Conservation (phyloP, 2,797 vertebrate genomes). For the Hafferia zeledoni region DNA sequence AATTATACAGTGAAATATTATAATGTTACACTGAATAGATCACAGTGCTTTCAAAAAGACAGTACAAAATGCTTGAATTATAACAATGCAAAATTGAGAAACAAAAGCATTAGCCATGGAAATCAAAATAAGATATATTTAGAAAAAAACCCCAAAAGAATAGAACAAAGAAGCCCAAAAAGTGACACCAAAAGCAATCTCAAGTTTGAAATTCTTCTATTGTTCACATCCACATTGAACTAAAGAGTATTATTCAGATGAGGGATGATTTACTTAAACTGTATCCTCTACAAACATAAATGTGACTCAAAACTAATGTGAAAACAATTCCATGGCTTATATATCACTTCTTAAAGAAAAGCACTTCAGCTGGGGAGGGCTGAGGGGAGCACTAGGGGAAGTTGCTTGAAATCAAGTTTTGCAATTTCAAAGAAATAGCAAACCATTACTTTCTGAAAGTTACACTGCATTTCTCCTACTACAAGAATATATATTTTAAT, state of each 20-base stretch:
- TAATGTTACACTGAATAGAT: conserved; percentile 1
- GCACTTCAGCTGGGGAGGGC: neutral
- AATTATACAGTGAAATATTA: conserved; percentile 26
- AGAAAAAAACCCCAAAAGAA: neutral
- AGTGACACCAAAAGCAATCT: neutral
- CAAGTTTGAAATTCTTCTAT: neutral
- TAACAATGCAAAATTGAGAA: neutral
- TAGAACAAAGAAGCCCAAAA: neutral
- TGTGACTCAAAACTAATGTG: neutral
- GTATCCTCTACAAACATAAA: neutral
- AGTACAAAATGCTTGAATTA: neutral
- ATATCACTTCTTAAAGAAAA: neutral
- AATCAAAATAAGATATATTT: neutral
- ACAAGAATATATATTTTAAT: neutral
- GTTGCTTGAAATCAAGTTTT: neutral
- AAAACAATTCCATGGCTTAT: neutral
- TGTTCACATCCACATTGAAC: neutral
- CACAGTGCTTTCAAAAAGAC: neutral
- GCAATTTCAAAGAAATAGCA: rapidly evolving
- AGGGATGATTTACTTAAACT: neutral
- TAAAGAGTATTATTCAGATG: neutral
- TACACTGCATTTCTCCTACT: neutral
- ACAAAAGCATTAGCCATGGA: neutral
- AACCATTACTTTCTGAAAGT: neutral
- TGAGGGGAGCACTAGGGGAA: neutral